These are phyloP conservation scores for Tangara arthus DNA, from an alignment of 2,797 vertebrate genomes.

Conservation along the genomic window DNA sequence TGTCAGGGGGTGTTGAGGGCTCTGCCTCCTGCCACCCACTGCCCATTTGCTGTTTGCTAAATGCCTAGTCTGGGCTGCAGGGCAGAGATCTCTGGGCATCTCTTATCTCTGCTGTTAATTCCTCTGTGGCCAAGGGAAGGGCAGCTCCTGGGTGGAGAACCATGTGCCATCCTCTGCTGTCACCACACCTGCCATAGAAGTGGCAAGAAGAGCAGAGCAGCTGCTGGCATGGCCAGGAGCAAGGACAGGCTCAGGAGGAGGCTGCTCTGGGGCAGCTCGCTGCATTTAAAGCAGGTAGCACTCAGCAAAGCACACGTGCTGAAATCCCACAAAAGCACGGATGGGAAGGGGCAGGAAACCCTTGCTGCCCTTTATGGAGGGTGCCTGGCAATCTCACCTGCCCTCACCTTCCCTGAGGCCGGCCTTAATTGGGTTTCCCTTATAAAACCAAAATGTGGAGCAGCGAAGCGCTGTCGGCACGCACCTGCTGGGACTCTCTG, in stretches of 20 bases:
- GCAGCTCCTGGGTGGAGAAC: neutral
- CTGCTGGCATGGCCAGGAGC: neutral
- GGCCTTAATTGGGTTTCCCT: conserved; percentile 31
- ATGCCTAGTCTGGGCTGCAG: neutral
- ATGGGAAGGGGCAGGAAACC: neutral
- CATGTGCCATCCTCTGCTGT: rapidly evolving
- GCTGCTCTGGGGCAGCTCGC: neutral
- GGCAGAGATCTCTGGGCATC: neutral
- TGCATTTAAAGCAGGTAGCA: neutral
- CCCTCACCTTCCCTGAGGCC: neutral
- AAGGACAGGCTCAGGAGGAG: neutral
- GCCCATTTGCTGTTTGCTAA: conserved; percentile 2
- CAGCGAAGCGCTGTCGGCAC: neutral
- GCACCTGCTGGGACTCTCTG: neutral
- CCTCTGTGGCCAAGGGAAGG: neutral
- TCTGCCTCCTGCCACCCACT: neutral
- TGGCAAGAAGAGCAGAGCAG: neutral
- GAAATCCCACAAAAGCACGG: rapidly evolving
- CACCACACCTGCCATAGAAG: rapidly evolving
- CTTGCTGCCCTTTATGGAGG: neutral
- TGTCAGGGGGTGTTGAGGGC: rapidly evolving
- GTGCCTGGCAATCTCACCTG: neutral
- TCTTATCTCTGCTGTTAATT: neutral
- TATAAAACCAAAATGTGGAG: conserved; percentile 19
- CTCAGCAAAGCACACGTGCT: neutral